Evolutionary conservation across 2,113 vertebrate genomes (phyloP).

Genomic region (Hippocampus guttulatus): DNA sequence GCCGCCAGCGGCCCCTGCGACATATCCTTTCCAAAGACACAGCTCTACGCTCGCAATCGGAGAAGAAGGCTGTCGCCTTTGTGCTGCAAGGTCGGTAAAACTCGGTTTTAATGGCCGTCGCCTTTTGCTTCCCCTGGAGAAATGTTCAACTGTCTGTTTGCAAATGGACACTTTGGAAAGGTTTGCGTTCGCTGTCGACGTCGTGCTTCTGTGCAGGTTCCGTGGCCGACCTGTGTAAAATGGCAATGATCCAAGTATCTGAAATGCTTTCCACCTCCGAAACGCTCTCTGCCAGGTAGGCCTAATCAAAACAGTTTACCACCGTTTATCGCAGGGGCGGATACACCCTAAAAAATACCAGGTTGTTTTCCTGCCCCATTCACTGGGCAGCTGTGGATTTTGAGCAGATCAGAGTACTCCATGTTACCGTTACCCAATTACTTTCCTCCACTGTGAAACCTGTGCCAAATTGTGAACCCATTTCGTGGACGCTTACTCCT

Average conservation of each 20-base stretch:
- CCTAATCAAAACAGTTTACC: not conserved
- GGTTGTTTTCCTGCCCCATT: too few species aligned
- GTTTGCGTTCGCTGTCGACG: not conserved
- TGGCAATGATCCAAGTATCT: constrained; percentile 87
- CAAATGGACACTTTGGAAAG: too few species aligned
- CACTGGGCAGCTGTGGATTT: too few species aligned
- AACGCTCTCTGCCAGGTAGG: constrained; percentile 80
- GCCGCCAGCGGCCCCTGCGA: constrained; percentile 78
- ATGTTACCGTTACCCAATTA: too few species aligned
- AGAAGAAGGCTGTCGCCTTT: constrained; percentile 92
- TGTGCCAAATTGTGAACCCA: too few species aligned
- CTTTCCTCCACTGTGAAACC: too few species aligned
- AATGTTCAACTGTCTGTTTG: too few species aligned
- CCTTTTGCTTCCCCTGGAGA: not conserved
- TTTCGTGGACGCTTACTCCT: too few species aligned
- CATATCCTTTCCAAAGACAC: constrained; percentile 75
- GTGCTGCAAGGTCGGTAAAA: constrained; percentile 81
- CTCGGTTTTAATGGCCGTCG: too few species aligned
- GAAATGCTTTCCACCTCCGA: constrained; percentile 69
- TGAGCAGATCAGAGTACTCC: too few species aligned
- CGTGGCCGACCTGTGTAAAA: constrained; percentile 90
- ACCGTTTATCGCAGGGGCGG: not conserved
- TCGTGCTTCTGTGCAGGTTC: constrained; percentile 72
- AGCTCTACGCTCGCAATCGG: constrained; percentile 79
- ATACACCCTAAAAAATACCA: too few species aligned